Evolutionary conservation across 2,797 vertebrate species (phyloP).

Genomic region (Centroberyx gerrardi): DNA sequence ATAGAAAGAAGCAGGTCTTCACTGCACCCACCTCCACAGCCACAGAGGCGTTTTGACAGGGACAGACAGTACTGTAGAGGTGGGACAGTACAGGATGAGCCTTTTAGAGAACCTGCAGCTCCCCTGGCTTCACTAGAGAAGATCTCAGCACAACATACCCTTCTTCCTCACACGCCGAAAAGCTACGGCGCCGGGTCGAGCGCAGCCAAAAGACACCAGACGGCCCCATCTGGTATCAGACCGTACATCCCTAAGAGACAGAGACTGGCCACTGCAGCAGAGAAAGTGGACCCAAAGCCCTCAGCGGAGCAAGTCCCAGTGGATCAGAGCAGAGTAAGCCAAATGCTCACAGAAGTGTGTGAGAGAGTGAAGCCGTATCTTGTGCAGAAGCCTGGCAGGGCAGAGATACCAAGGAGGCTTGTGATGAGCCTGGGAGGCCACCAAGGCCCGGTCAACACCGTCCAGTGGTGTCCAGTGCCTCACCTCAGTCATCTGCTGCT

Average conservation of each 20-base stretch:
- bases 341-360: conserved; percentile 82
- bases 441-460: conserved; percentile 89
- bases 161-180: conserved; percentile 22
- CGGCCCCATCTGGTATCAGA: conserved; percentile 75
- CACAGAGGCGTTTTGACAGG: conserved; percentile 13
- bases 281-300: conserved; percentile 14
- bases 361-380: conserved; percentile 88
- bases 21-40: not conserved
- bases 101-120: conserved; percentile 25
- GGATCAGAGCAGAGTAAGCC: conserved; percentile 51
- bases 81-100: conserved; percentile 1
- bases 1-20: conserved; percentile 31
- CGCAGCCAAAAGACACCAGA: conserved; percentile 78
- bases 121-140: conserved; percentile 24
- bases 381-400: conserved; percentile 74
- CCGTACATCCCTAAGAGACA: conserved; percentile 93
- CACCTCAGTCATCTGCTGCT: conserved; percentile 92
- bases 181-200: conserved; percentile 19
- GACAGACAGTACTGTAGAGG: conserved; percentile 7
- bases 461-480: conserved; percentile 92
- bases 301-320: conserved; percentile 31
- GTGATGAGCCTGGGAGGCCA: conserved; percentile 89
- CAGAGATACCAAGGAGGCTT: conserved; percentile 86
- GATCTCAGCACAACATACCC: not conserved
- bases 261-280: conserved; percentile 72